Evolutionary conservation across 2,113 vertebrate genomes (phyloP), one percentile per base, ranked within the genome.

Genomic region (Phodopus roborovskii): DNA sequence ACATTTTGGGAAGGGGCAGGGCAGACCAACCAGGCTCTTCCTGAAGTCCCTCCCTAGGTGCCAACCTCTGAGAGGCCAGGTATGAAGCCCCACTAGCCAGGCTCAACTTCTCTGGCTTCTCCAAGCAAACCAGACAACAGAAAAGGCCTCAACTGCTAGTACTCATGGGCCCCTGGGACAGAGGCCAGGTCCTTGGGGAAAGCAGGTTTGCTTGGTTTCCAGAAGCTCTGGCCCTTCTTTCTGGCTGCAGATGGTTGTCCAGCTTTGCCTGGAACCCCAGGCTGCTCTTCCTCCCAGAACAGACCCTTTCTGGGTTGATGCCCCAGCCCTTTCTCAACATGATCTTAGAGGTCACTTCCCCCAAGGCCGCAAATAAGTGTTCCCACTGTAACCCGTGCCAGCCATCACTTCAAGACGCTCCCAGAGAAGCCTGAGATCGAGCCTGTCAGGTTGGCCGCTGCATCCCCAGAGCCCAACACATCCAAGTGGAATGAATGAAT

Each of bases 401-500:
- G 66, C 39, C 58, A 3, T 74, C 30, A 2, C 1, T 24, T 83
- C 82, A 53, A 28, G n/a, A 84, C 7, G 26, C 7, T 50, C 50
- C 17, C 13, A 1, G 24, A 3, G 15, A 71, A 60, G 93, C 26
- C 88, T 7, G 56, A 68, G 71, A 7, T 71, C 2, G 42, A 12
- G 71, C 78, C 77, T 2, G 92, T 22, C 66, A 66, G 0, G 45
- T 33, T 26, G 88, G 9, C 33, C 2, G 42, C 77, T 39, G 3
- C 0, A 79, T 89, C 68, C 58, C 94, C 84, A 19, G 92, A 22
- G 88, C 60, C 92, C 70, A 2, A 42, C 84, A 48, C 24, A 94
- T 68, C 56, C 68, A 58, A n/a, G 96, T 30, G 62, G 78, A 96
- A 97, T 94, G 97, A 96, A 97, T 94, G 95, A 92, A 74, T 71